Evolutionary conservation across 2,888 invertebrate genomes (phyloP).

Genomic region (Ptychoptera contaminata): DNA sequence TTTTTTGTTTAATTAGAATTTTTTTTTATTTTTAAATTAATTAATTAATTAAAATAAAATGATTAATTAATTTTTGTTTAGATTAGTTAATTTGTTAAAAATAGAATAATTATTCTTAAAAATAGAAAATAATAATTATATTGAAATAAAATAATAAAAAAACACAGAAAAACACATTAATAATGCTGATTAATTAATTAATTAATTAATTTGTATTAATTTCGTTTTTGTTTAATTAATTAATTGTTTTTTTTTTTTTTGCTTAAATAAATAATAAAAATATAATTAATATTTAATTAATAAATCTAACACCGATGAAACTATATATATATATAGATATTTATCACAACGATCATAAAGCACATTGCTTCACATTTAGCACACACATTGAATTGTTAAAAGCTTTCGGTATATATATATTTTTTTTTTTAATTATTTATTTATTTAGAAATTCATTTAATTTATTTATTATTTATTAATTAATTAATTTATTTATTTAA

Average conservation of each 20-base stretch:
- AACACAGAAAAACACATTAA: no score
- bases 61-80: slow-evolving; percentile 5
- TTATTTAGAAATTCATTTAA: background rate
- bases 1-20: slow-evolving; percentile 5
- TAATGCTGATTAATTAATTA: no score
- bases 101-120: no score
- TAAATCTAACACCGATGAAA: slow-evolving; percentile 5
- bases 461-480: background rate
- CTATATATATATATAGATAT: no score
- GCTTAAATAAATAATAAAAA: background rate
- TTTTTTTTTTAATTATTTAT: slow-evolving; percentile 1
- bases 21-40: slow-evolving; percentile 14
- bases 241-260: background rate
- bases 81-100: slow-evolving; percentile 6
- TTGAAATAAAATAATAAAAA: no score
- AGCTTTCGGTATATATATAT: background rate
- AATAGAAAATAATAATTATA: no score
- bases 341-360: background rate
- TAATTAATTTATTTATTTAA: background rate
- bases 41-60: slow-evolving; percentile 10
- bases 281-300: background rate
- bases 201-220: no score
- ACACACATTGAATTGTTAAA: no score
- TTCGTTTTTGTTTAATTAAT: slow-evolving; percentile 1
- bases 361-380: slow-evolving; percentile 6